Conservation (phyloP, 1,140 invertebrate genomes). For the Cotesia typhae region DNA sequence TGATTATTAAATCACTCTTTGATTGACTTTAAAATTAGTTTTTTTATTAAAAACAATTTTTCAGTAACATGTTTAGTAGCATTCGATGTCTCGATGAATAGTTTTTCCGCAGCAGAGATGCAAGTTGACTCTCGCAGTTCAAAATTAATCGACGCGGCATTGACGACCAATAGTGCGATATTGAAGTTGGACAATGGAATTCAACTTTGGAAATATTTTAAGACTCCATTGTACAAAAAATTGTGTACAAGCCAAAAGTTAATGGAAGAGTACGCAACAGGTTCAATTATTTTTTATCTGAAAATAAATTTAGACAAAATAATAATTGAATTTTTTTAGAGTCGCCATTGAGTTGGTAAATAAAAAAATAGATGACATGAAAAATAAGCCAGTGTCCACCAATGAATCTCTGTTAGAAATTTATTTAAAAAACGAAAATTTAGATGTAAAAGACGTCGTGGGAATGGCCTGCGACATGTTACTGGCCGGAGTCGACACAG, state of each 20-base stretch:
- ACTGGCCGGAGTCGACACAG: constrained; percentile 87
- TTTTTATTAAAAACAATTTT: constrained; percentile 11
- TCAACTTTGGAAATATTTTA: constrained; percentile 75
- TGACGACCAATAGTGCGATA: constrained; percentile 75
- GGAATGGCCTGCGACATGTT: constrained; percentile 86
- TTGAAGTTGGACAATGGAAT: constrained; percentile 80
- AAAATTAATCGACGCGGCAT: constrained; percentile 76
- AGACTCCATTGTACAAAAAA: constrained; percentile 78
- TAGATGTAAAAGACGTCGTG: constrained; percentile 81
- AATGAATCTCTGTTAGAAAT: constrained; percentile 70
- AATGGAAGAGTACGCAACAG: constrained; percentile 75
- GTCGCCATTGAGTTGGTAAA: constrained; percentile 75
- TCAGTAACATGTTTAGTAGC: constrained; percentile 77
- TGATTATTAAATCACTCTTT: background rate
- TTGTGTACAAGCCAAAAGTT: constrained; percentile 74
- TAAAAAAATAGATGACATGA: constrained; percentile 67
- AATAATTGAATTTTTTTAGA: constrained; percentile 59
- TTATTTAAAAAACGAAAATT: constrained; percentile 72
- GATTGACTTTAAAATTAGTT: background rate
- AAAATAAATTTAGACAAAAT: constrained; percentile 2
- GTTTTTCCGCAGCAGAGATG: constrained; percentile 72
- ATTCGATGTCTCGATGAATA: constrained; percentile 73
- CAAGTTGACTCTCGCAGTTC: constrained; percentile 70
- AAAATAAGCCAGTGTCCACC: constrained; percentile 45
- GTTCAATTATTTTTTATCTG: constrained; percentile 39